Evolutionary conservation across 2,113 vertebrate species (phyloP).

Genomic region (Psilopogon haemacephalus): DNA sequence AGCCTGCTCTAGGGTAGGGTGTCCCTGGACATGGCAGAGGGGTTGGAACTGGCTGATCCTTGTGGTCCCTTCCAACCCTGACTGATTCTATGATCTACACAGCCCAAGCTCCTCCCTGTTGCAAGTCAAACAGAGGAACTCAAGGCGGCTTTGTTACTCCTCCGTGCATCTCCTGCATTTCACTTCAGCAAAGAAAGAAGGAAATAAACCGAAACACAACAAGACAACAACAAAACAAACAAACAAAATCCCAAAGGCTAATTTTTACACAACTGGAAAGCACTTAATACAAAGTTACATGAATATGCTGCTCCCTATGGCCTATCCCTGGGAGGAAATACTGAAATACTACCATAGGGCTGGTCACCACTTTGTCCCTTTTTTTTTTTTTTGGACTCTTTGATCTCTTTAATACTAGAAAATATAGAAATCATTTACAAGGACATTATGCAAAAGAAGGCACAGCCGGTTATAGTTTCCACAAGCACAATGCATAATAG

Average conservation of each 20-base stretch:
- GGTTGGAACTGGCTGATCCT: no score
- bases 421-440: conserved; percentile 89
- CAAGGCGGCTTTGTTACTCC: conserved; percentile 65
- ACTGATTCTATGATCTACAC: no score
- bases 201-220: no score
- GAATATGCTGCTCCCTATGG: conserved; percentile 71
- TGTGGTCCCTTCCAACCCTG: no score
- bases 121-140: background rate
- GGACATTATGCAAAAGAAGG: conserved; percentile 87
- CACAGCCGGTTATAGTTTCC: conserved; percentile 91
- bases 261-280: conserved; percentile 80
- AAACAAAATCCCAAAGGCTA: no score
- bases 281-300: conserved; percentile 85
- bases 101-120: background rate
- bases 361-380: conserved; percentile 81
- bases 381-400: conserved; percentile 80
- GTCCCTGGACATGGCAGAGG: no score
- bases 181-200: conserved; percentile 76
- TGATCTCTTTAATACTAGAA: conserved; percentile 82
- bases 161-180: conserved; percentile 60
- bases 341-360: conserved; percentile 78
- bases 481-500: conserved; percentile 87
- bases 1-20: no score
- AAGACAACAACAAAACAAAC: no score
- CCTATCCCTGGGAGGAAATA: conserved; percentile 78